Base-by-base conservation (phyloP, 2,888 invertebrate species). In the Drosophila leonis region DNA sequence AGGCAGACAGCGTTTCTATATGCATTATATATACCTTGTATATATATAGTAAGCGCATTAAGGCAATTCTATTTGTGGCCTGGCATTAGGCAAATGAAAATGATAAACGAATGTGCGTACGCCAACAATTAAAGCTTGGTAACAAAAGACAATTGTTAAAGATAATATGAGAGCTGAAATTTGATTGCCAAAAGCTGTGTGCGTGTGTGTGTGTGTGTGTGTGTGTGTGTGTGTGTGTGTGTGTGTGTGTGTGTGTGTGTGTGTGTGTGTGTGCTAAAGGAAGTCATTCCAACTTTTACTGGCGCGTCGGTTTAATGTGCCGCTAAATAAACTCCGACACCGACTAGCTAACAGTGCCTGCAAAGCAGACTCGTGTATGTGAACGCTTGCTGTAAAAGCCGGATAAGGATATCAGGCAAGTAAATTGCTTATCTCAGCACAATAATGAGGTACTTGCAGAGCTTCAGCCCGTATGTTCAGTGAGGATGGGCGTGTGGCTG, bases 401-500 rank as follows among this genome's bases (percentile, higher is more conserved):
- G 82, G 78, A 83, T 75, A 83, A 83, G 82, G 80, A 82, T 83
- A 86, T 86, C 82, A 82, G 65, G 75, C 67, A 78, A 80, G 80
- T 83, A 82, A 83, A 83, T 86, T 86, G 78, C 77, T 83, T 83
- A 86, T 83, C 80, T 86, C 87, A 80, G 82, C 72, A 37, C 78
- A 83, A 83, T 83, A 86, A 83, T 81, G 86, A 86, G 77, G 46
- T 63, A 71, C 77, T 78, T 74, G 52, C 59, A 27, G 51, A 64
- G 61, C 61, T 51, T 62, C 52, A 48, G 55, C 12, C 31, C 39
- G 49, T 63, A 41, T 46, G 29, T 20, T 65, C 24, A 1, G 18
- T 18, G 27, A 13, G 39, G 55, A 27, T 57, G 20, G 33, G 39
- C 1, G 35, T 37, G 27, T 39, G 12, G 52, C 37, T 35, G 20